These are phyloP conservation scores for Megalopta genalis DNA, from an alignment of 1,140 invertebrate genomes.

Conservation along the genomic window DNA sequence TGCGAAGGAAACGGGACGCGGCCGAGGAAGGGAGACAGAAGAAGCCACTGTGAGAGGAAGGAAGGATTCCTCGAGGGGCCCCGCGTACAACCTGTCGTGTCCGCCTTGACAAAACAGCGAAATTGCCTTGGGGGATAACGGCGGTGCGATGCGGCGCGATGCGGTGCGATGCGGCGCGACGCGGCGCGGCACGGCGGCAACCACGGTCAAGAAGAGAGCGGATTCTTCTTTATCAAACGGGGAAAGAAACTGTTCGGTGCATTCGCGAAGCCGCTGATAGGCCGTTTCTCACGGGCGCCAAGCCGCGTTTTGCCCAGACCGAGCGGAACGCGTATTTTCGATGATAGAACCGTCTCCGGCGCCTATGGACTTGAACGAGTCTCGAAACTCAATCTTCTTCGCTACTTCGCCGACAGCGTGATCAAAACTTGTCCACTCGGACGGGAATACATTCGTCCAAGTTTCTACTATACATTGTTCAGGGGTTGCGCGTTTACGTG, in stretches of 20 bases:
- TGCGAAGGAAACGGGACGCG: not conserved
- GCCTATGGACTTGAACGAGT: too few species aligned
- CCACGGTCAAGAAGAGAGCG: slow-evolving; percentile 50
- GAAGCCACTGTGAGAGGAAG: slow-evolving; percentile 61
- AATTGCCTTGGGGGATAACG: slow-evolving; percentile 61
- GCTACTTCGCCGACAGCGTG: too few species aligned
- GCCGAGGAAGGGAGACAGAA: not conserved
- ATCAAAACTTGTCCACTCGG: too few species aligned
- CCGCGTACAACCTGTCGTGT: slow-evolving; percentile 76
- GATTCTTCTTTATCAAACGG: slow-evolving; percentile 48
- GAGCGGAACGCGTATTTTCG: not conserved
- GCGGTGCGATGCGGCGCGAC: not conserved
- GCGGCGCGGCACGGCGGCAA: slow-evolving; percentile 16
- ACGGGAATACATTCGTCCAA: too few species aligned
- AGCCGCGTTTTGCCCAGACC: not conserved
- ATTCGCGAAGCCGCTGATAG: slow-evolving; percentile 24
- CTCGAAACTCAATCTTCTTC: too few species aligned
- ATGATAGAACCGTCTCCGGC: not conserved
- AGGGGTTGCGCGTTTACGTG: too few species aligned
- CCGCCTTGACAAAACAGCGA: slow-evolving; percentile 66
- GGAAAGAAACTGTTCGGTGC: slow-evolving; percentile 22
- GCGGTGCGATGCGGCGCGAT: slow-evolving; percentile 6
- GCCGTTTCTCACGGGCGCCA: slow-evolving; percentile 29
- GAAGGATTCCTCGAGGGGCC: slow-evolving; percentile 70
- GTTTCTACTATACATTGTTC: too few species aligned